phyloP scores from a whole-genome alignment of 2,888 invertebrate genomes.

The Chaitophorus viminalis region DNA sequence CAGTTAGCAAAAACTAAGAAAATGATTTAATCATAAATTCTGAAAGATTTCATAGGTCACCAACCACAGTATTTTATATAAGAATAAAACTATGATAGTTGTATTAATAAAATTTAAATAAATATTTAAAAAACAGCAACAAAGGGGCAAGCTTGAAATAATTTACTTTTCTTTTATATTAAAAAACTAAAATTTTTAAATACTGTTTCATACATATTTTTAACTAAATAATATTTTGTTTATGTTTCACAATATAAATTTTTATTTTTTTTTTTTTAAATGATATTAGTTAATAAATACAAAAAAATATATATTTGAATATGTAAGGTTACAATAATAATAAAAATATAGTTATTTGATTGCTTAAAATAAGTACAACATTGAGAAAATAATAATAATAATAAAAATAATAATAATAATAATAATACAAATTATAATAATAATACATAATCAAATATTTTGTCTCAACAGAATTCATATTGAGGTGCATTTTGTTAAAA shows the following conservation, averaged over 20 bases:
- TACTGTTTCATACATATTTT: conserved; percentile 35
- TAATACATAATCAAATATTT: conserved; percentile 21
- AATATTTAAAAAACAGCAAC: neutral
- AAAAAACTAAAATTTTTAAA: conserved; percentile 25
- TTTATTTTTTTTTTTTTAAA: neutral
- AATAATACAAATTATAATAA: conserved; percentile 23
- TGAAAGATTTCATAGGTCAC: neutral
- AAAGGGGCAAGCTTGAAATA: neutral
- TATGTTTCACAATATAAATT: conserved; percentile 33
- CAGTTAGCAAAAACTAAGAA: neutral
- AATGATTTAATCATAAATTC: conserved; percentile 8
- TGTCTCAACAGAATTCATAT: conserved; percentile 46
- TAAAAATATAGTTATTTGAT: conserved; percentile 58
- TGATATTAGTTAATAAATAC: conserved; percentile 49
- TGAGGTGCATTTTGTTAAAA: conserved; percentile 34
- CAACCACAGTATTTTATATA: conserved; percentile 21
- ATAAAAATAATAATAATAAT: conserved; percentile 45
- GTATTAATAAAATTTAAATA: conserved; percentile 7
- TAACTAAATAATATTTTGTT: conserved; percentile 42
- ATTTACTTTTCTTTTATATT: neutral
- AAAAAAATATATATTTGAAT: conserved; percentile 58
- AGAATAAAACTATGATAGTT: neutral
- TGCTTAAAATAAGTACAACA: conserved; percentile 60
- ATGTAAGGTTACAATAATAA: conserved; percentile 46
- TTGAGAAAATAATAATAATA: conserved; percentile 52